Evolutionary conservation across 2,113 vertebrate species (phyloP), one percentile per base, ranked within the genome.

Genomic region (Ia io): DNA sequence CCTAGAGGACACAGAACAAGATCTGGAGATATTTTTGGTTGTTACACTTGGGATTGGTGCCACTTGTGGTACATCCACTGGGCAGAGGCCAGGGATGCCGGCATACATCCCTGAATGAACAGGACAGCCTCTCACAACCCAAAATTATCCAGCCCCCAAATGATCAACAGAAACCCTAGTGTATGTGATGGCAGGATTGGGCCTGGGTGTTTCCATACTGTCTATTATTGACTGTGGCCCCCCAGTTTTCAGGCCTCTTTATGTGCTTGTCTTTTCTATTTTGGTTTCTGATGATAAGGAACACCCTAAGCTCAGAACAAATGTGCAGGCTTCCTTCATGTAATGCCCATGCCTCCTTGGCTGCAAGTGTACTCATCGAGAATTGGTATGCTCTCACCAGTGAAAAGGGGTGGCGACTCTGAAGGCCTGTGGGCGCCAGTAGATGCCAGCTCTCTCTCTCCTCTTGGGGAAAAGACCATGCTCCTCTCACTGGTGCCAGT

Each of bases 401-500:
- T 5, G 25, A 28, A 53, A 14, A 4, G 18, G 11, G 51, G 49
- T 16, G 28, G 63, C 14, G 2, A 5, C 30, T 37, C 30, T 18
- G 82, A 10, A 0, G 12, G 8, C 20, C 40, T 5, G 0, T 0
- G 6, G 73, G 23, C 42, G 37, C 42, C 23, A 18, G 28, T 1
- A 32, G 12, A 5, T n/a, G 14, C 32, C 1, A 0, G 49, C 37
- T 30, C 2, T 37, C 61, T 37, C 61, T 59, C n/a, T 25, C 16
- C 12, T 78, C 44, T 12, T 7, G 16, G 25, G 59, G 20, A 84
- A 32, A 35, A 51, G 69, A 47, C 14, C 23, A 9, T 0, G 28
- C 28, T 53, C 78, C 49, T 82, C 76, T 56, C 59, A 28, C 8
- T 8, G 3, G 32, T 30, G 12, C 17, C 37, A 51, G 20, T 0